Evolutionary conservation across 2,888 invertebrate species (phyloP).

Genomic region (Acanthosepion pharaonis): DNA sequence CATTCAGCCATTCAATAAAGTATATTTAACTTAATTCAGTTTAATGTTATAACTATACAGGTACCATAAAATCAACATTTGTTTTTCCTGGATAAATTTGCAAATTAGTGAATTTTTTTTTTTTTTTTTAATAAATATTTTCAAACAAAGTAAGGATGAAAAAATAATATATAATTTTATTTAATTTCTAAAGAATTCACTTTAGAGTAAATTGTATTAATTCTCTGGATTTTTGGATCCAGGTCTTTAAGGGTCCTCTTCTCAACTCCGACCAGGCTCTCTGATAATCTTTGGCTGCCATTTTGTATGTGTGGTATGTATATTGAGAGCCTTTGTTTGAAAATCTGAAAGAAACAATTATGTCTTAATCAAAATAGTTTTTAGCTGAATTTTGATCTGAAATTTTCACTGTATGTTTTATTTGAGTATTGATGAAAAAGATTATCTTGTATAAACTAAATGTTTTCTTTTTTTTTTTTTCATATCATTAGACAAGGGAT

Average conservation of each 20-base stretch:
- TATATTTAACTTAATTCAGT: background rate
- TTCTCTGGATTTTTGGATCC: conserved; percentile 58
- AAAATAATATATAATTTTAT: background rate
- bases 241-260: conserved; percentile 52
- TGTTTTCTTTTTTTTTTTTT: no score
- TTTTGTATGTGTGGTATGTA: conserved; percentile 59
- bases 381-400: no score
- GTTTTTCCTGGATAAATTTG: background rate
- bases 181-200: background rate
- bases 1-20: no score
- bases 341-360: conserved; percentile 45
- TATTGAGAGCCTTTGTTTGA: conserved; percentile 50
- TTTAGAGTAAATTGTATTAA: conserved; percentile 53
- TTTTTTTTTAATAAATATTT: background rate
- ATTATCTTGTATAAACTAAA: no score
- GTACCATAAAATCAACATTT: background rate
- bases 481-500: no score
- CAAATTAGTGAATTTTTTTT: background rate
- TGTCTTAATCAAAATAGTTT: background rate
- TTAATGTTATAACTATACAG: background rate
- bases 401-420: no score
- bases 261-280: conserved; percentile 56
- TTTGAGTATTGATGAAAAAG: no score
- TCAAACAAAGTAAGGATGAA: background rate
- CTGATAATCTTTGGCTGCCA: conserved; percentile 59